phyloP scores from a whole-genome alignment of 23 tunicate genomes.

The Styela clava region DNA sequence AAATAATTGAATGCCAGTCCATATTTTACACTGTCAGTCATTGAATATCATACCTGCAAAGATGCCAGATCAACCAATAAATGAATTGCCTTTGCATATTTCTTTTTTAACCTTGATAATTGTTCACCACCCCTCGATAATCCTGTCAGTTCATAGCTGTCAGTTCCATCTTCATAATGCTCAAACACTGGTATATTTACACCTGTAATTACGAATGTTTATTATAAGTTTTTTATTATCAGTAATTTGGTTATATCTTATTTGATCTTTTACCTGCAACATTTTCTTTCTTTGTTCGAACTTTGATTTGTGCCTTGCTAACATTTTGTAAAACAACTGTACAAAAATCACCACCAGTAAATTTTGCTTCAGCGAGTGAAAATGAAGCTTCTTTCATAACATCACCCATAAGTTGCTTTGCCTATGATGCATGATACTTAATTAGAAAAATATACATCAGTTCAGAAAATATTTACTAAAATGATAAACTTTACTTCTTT shows the following conservation, averaged over 20 bases:
- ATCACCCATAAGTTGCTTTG: conserved; percentile 91
- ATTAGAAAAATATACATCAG: no score
- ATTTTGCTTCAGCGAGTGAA: conserved; percentile 86
- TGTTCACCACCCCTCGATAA: conserved; percentile 95
- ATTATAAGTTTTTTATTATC: no score
- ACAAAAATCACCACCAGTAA: conserved; percentile 70
- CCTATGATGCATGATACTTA: no score
- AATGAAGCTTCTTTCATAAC: conserved; percentile 95
- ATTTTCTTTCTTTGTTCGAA: conserved; percentile 84
- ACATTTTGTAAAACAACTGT: conserved; percentile 83
- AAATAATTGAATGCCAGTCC: no score
- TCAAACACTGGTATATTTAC: conserved; percentile 93
- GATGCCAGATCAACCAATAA: conserved; percentile 91
- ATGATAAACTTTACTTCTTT: no score
- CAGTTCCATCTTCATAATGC: conserved; percentile 95
- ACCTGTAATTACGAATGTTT: conserved; percentile 28
- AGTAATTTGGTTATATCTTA: no score
- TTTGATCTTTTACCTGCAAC: conserved; percentile 96
- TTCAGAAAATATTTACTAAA: background rate
- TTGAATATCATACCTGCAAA: conserved; percentile 73
- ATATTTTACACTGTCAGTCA: no score
- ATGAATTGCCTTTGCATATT: conserved; percentile 72
- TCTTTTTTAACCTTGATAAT: conserved; percentile 68
- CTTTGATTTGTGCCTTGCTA: conserved; percentile 81
- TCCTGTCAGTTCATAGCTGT: conserved; percentile 95